phyloP scores from a whole-genome alignment of 2,797 vertebrate genomes.

The Cygnus olor region DNA sequence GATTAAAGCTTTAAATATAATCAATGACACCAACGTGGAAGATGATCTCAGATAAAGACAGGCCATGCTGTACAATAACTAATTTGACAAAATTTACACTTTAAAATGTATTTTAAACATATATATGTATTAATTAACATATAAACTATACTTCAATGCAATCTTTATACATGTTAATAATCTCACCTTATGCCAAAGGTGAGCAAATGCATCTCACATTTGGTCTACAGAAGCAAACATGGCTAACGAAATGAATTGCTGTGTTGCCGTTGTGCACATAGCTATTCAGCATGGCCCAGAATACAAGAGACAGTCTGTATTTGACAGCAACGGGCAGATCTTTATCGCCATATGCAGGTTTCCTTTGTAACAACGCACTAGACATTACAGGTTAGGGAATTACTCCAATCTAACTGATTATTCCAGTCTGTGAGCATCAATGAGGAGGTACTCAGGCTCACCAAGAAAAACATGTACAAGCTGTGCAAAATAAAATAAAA shows the following conservation, averaged over 20 bases:
- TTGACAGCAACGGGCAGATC: background rate
- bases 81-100: background rate
- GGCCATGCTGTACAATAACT: background rate
- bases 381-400: background rate
- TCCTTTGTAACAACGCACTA: background rate
- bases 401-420: background rate
- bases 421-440: background rate
- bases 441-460: rapidly evolving
- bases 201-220: background rate
- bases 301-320: background rate
- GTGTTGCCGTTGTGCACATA: background rate
- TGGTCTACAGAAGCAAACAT: background rate
- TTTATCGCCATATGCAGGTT: background rate
- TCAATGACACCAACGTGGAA: background rate
- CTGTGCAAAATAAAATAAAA: background rate
- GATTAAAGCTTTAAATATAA: background rate
- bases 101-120: background rate
- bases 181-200: background rate
- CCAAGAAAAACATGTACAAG: rapidly evolving
- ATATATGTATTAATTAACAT: background rate
- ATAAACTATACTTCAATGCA: background rate
- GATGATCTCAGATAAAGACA: background rate
- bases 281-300: background rate
- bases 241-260: background rate
- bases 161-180: background rate